Evolutionary conservation across 2,888 invertebrate species (phyloP).

Genomic region (Caenorhabditis sulstoni): DNA sequence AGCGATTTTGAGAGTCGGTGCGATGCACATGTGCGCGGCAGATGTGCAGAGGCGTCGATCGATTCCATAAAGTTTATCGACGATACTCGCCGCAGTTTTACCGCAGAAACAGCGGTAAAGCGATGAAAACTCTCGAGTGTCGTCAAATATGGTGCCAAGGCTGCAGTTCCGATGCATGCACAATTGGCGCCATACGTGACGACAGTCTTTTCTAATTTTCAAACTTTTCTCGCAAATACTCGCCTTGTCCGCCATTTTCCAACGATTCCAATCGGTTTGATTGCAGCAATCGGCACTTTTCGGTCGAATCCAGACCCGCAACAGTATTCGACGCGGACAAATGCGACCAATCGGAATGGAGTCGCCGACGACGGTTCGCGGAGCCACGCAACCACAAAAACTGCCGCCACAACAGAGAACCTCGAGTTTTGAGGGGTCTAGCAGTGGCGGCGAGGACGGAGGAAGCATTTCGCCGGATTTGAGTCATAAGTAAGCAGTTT

Average conservation of each 20-base stretch:
- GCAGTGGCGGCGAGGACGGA: conserved; percentile 39
- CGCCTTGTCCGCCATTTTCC: background rate
- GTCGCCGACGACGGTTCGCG: conserved; percentile 25
- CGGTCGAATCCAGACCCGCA: conserved; percentile 42
- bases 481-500: conserved; percentile 52
- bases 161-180: no score
- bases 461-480: conserved; percentile 51
- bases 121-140: no score
- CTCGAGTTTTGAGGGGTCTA: conserved; percentile 41
- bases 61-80: no score
- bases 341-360: conserved; percentile 47
- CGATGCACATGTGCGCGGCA: no score
- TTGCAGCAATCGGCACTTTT: conserved; percentile 60
- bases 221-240: background rate
- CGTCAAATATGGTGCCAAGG: no score
- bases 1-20: no score
- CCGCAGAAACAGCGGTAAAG: no score
- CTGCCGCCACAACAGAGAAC: conserved; percentile 14
- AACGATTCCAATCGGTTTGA: background rate
- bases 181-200: background rate
- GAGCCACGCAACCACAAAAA: conserved; percentile 2
- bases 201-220: background rate
- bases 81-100: no score
- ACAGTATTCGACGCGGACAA: conserved; percentile 32
- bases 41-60: no score